Conservation (phyloP, 1,140 invertebrate species). For the Drosophila suzukii region DNA sequence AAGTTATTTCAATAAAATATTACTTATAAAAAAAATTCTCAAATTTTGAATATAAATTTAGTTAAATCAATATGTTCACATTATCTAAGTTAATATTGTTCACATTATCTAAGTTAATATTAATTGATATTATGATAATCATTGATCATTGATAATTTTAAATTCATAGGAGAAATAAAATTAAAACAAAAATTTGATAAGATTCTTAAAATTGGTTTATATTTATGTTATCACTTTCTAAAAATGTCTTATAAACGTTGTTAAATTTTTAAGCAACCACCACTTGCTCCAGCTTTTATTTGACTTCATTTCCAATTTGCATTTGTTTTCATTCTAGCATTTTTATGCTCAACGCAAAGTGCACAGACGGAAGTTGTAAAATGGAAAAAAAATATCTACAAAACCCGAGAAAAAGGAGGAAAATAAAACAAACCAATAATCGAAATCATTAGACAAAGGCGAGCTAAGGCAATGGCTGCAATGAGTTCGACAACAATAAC, state of each 20-base stretch:
- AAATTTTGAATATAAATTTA: too few species aligned
- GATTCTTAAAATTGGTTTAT: too few species aligned
- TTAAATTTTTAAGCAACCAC: not conserved
- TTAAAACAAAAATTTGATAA: too few species aligned
- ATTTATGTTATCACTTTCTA: not conserved
- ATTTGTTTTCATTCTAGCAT: not conserved
- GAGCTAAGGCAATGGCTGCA: slow-evolving; percentile 36
- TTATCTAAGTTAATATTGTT: too few species aligned
- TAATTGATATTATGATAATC: too few species aligned
- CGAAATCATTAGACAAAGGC: slow-evolving; percentile 70
- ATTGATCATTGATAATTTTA: too few species aligned
- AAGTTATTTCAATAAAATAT: too few species aligned
- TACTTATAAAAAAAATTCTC: too few species aligned
- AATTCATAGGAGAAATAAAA: too few species aligned
- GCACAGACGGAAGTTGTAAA: slow-evolving; percentile 41
- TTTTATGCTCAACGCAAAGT: slow-evolving; percentile 13
- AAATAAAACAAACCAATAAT: slow-evolving; percentile 56
- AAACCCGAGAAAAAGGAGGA: slow-evolving; percentile 16
- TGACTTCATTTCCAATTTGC: not conserved
- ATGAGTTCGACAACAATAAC: slow-evolving; percentile 40
- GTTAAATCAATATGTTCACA: too few species aligned
- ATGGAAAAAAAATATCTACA: slow-evolving; percentile 7
- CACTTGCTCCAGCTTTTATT: not conserved
- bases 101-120: too few species aligned
- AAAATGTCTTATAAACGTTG: not conserved